A percentile compares a stretch with the other conserved stretches of the same genome.
These are phyloP conservation scores for Pseudomyrmex sp. DNA, from an alignment of 1,140 invertebrate genomes.

Conservation along the genomic window DNA sequence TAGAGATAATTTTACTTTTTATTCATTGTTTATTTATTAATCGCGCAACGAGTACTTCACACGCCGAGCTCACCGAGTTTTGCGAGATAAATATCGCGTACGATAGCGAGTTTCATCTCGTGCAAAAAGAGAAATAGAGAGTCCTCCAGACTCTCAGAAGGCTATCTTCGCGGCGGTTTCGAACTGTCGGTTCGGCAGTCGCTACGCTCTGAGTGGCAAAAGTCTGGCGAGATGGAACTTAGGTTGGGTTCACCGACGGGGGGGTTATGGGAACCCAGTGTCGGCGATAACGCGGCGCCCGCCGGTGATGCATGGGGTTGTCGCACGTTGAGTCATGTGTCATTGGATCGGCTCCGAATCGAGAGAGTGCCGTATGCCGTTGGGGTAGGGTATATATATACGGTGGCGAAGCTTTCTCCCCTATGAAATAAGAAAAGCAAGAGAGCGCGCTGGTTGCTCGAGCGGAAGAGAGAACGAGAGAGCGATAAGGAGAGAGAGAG, in stretches of 20 bases:
- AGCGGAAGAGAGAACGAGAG: constrained; percentile 56
- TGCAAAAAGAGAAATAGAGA: background rate
- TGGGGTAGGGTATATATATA: constrained; percentile 63
- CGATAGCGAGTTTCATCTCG: background rate
- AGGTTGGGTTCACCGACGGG: constrained; percentile 23
- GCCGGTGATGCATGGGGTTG: constrained; percentile 78
- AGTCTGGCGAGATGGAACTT: constrained; percentile 37
- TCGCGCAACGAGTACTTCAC: background rate
- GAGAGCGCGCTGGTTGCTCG: constrained; percentile 10
- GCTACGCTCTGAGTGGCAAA: background rate
- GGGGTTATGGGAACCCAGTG: constrained; percentile 40
- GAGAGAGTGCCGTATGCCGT: constrained; percentile 74
- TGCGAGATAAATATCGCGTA: background rate
- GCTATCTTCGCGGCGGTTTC: background rate
- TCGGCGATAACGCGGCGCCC: constrained; percentile 37
- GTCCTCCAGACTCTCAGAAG: background rate
- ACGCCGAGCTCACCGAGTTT: background rate
- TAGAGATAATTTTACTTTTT: background rate
- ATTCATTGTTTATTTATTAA: background rate
- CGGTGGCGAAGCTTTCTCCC: constrained; percentile 51
- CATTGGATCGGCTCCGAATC: constrained; percentile 79
- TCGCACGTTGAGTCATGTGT: constrained; percentile 82
- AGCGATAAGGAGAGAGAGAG: constrained; percentile 39
- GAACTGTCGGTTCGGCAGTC: constrained; percentile 25
- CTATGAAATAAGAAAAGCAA: constrained; percentile 57